Base-by-base conservation (phyloP, 2,888 invertebrate species). In the Latrodectus elegans region DNA sequence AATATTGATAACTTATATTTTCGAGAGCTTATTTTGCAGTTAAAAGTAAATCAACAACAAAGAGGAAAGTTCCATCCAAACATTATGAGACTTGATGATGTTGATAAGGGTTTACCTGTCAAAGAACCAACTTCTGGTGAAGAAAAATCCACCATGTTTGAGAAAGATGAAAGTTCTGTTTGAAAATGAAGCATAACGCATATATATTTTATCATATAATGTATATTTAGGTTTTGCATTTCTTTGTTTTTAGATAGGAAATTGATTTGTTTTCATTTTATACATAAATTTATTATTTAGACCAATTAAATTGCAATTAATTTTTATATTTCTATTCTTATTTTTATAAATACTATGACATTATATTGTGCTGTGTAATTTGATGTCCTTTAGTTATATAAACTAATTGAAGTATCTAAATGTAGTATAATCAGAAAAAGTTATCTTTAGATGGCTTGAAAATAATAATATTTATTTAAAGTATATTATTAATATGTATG, bases 1-100 rank as follows among this genome's bases (percentile, higher is more conserved):
- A 97, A 97, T 92, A 95, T 97, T 93, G 97, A 97, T 92, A 96
- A 96, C 3, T 93, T 96, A 84, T 82, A 88, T 68, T 89, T 88
- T 49, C 55, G 83, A 17, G 38, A 85, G 52, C 71, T 88, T 17
- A 55, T 84, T 12, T 4, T 73, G 11, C 65, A 77, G n/a, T 26
- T 87, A 8, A 65, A 71, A 55, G 64, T 76, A 26, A 15, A 9
- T 8, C 15, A 70, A 15, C 14, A 67, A 6, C 26, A 14, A 38
- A 10, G 15, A 17, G 22, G 12, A 0, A 60, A 49, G 26, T 65
- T 22, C 8, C 10, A 22, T 17, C 49, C 53, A 4, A 55, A 10
- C 11, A 15, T 65, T 11, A 9, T 71, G 10, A 70, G 74, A 49
- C 14, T 84, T 22, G 84, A 84, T 73, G 78, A 74, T 51, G 78